Conservation (phyloP, 2,113 vertebrate genomes). For the Dendropsophus ebraccatus region DNA sequence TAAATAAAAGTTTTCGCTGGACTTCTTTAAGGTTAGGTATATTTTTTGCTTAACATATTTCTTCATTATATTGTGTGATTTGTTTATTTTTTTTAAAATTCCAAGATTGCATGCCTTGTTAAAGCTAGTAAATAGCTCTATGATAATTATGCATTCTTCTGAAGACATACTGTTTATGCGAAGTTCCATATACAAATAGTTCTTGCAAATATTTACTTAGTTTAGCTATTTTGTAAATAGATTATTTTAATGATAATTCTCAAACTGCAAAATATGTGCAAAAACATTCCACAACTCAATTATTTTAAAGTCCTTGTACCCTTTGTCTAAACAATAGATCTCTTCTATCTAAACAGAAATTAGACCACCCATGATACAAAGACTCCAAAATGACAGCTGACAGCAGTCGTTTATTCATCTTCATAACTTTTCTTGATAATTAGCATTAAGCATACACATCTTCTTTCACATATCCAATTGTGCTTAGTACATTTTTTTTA, state of each 20-base stretch:
- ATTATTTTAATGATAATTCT: conserved; percentile 3
- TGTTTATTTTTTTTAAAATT: neutral
- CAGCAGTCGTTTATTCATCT: neutral
- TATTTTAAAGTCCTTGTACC: conserved; percentile 5
- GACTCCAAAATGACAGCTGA: neutral
- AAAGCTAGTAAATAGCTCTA: neutral
- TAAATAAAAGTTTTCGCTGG: too few relatives aligned
- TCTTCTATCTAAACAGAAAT: neutral
- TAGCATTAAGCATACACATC: neutral
- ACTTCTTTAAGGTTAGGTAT: too few relatives aligned
- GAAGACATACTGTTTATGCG: neutral
- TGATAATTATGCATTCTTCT: neutral
- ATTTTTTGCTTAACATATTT: neutral
- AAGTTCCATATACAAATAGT: neutral
- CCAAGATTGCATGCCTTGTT: neutral
- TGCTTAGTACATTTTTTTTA: neutral
- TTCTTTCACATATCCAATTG: too few relatives aligned
- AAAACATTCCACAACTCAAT: neutral
- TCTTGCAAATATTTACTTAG: neutral
- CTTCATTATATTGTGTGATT: neutral
- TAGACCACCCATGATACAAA: conserved; percentile 19
- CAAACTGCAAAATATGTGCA: conserved; percentile 11
- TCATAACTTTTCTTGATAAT: neutral
- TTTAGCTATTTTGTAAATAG: conserved; percentile 35
- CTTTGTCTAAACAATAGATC: neutral